Evolutionary conservation across 2,797 vertebrate genomes (phyloP).

Genomic region (Agapornis canus): DNA sequence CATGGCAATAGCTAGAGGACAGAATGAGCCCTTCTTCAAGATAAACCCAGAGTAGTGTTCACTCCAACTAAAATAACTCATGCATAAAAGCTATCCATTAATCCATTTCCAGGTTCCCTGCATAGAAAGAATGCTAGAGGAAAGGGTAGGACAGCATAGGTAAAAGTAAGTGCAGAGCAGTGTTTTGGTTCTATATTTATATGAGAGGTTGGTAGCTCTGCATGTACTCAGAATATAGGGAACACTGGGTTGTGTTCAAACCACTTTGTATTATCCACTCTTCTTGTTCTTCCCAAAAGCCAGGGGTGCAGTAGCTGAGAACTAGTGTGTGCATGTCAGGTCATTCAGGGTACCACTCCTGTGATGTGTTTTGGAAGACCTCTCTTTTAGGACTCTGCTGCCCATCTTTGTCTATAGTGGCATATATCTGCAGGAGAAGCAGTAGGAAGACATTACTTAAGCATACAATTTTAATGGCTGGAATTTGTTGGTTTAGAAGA

Average conservation of each 20-base stretch:
- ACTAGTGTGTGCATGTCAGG: not conserved
- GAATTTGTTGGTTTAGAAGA: not conserved
- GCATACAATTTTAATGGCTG: not conserved
- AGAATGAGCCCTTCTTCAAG: not conserved
- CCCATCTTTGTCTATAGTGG: not conserved
- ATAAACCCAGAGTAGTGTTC: not conserved
- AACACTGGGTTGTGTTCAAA: not conserved
- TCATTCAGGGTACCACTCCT: not conserved
- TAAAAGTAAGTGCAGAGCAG: not conserved
- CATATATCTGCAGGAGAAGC: not conserved
- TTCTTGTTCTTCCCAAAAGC: not conserved
- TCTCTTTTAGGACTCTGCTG: not conserved
- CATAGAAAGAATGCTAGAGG: not conserved
- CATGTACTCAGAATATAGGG: not conserved
- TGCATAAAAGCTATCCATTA: constrained; percentile 1
- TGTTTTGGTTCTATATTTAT: constrained; percentile 19
- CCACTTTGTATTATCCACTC: not conserved
- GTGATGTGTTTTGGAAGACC: not conserved
- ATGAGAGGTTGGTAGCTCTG: not conserved
- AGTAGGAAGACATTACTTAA: not conserved
- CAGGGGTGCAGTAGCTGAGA: not conserved
- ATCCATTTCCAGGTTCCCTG: not conserved
- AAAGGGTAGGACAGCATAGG: not conserved
- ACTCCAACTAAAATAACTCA: constrained; percentile 13
- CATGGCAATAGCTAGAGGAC: constrained; percentile 6